These are phyloP conservation scores for Cheumatopsyche charites DNA, from an alignment of 1,140 invertebrate species.

Conservation along the genomic window DNA sequence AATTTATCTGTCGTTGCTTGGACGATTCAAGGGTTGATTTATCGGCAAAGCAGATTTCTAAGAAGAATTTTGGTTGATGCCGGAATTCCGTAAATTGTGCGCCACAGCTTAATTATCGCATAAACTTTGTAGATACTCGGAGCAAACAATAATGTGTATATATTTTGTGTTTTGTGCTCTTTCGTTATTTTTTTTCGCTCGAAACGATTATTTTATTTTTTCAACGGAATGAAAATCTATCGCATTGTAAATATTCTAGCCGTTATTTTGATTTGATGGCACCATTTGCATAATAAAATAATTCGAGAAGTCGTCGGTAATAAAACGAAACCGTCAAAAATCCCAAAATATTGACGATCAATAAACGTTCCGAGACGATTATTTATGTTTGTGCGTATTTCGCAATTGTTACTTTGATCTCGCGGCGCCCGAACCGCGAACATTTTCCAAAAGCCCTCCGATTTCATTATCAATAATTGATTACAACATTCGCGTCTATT, in stretches of 20 bases:
- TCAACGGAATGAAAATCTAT: not conserved
- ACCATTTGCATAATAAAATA: conserved; percentile 12
- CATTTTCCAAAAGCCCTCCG: no score
- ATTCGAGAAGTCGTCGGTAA: conserved; percentile 1
- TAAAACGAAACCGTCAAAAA: not conserved
- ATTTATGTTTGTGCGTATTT: no score
- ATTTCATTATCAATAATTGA: no score
- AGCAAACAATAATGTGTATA: not conserved
- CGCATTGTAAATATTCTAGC: not conserved
- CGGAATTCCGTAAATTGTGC: conserved; percentile 5
- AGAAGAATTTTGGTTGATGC: conserved; percentile 3
- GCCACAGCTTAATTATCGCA: conserved; percentile 5
- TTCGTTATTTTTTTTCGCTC: no score
- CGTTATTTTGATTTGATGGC: conserved; percentile 13
- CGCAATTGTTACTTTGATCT: no score
- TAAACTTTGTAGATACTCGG: not conserved
- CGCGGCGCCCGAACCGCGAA: no score
- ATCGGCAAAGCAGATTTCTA: not conserved
- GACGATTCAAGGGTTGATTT: conserved; percentile 6
- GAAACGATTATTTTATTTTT: not conserved
- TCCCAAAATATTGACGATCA: no score
- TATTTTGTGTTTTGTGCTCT: not conserved
- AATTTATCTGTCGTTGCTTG: conserved; percentile 15
- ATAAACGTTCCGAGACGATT: no score
- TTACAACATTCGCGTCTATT: no score